Percentiles rank a stretch among this genome's conserved stretches.
These are phyloP conservation scores for Malaclemys terrapin DNA, from an alignment of 2,113 vertebrate genomes.

Conservation along the genomic window DNA sequence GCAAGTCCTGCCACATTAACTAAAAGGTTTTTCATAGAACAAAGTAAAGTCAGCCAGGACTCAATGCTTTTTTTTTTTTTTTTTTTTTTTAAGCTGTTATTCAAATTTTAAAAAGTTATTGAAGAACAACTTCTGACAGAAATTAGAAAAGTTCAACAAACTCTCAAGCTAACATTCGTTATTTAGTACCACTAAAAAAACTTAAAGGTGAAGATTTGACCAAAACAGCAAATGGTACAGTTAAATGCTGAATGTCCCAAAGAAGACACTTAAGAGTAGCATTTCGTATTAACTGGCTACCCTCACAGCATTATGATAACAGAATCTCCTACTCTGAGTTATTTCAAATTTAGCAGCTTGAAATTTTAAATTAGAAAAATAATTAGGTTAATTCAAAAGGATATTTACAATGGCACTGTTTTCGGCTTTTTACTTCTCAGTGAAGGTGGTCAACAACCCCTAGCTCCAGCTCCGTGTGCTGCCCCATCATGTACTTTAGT, in stretches of 20 bases:
- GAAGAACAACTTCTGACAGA: background rate
- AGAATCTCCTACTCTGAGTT: background rate
- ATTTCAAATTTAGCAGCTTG: background rate
- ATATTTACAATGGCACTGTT: constrained; percentile 73
- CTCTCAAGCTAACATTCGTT: background rate
- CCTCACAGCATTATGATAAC: background rate
- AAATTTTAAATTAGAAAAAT: background rate
- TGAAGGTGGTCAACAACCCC: background rate
- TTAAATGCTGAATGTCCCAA: background rate
- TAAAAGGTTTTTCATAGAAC: background rate
- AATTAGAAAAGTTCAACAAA: background rate
- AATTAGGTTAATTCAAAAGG: constrained; percentile 8
- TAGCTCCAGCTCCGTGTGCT: constrained; percentile 68
- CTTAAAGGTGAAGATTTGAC: background rate
- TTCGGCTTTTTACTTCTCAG: constrained; percentile 59
- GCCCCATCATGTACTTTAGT: constrained; percentile 26
- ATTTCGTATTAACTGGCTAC: background rate
- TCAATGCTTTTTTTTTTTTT: background rate
- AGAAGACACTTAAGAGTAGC: background rate
- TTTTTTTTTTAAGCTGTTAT: background rate
- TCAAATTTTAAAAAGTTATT: background rate
- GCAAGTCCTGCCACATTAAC: background rate
- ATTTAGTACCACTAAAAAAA: background rate
- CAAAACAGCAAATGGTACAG: background rate
- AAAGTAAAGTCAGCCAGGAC: background rate